A percentile compares a stretch with the other conserved stretches of the same genome.
Conservation (phyloP, 1,140 invertebrate species). For the Ooceraea biroi region DNA sequence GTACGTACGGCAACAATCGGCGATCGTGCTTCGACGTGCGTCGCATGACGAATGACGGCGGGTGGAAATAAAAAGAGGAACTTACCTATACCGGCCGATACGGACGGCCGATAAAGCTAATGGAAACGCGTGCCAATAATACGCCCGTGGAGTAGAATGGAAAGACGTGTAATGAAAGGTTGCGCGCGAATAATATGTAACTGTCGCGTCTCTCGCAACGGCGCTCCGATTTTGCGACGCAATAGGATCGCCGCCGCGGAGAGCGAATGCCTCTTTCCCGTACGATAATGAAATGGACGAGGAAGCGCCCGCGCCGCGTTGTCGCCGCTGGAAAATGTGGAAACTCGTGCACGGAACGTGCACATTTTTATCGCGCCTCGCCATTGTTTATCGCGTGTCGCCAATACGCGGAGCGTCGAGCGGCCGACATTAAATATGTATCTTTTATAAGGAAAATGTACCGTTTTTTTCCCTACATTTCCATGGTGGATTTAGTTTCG, state of each 20-base stretch:
- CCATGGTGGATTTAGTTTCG: not conserved
- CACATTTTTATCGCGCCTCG: conserved; percentile 51
- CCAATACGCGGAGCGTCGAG: not conserved
- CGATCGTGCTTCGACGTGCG: conserved; percentile 60
- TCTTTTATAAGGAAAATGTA: not conserved
- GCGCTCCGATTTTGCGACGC: conserved; percentile 57
- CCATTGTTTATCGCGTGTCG: conserved; percentile 46
- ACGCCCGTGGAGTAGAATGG: conserved; percentile 56
- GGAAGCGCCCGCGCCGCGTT: conserved; percentile 29
- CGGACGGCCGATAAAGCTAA: conserved; percentile 70
- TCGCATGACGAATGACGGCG: conserved; percentile 62
- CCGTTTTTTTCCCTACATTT: not conserved
- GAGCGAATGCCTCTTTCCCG: conserved; percentile 42
- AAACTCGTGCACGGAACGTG: conserved; percentile 27
- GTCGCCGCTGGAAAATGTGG: conserved; percentile 45
- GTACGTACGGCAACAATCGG: conserved; percentile 33
- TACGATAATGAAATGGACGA: conserved; percentile 50
- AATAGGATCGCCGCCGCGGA: conserved; percentile 36
- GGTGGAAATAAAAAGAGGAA: conserved; percentile 51
- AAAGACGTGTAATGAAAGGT: conserved; percentile 66
- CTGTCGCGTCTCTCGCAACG: conserved; percentile 41
- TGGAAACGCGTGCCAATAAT: conserved; percentile 76
- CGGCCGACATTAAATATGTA: not conserved
- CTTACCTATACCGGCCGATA: conserved; percentile 59
- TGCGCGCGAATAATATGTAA: conserved; percentile 58